These are phyloP conservation scores for Fundulus diaphanus DNA, from an alignment of 2,797 vertebrate genomes.

Conservation along the genomic window DNA sequence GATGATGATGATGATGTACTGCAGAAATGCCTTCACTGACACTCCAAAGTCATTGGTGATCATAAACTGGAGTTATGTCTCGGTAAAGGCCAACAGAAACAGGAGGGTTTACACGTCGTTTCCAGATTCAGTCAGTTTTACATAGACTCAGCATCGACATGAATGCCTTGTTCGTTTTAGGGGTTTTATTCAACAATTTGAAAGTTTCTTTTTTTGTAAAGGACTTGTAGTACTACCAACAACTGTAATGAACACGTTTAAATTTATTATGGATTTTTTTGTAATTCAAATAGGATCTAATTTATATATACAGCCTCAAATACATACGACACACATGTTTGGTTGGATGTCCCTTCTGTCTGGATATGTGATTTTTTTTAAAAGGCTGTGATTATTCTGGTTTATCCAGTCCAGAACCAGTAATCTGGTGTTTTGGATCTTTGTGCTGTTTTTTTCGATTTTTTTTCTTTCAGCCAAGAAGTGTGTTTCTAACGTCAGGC, in stretches of 20 bases:
- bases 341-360: neutral
- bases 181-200: neutral
- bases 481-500: neutral
- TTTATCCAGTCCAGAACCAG: no score
- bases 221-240: neutral
- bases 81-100: neutral
- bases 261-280: neutral
- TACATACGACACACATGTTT: neutral
- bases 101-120: neutral
- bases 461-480: no score
- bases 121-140: no score
- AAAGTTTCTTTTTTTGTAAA: neutral
- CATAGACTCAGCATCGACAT: neutral
- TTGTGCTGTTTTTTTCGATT: no score
- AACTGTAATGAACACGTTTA: neutral
- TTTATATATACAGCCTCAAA: neutral
- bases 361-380: no score
- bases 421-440: no score
- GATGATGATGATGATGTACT: neutral
- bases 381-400: no score
- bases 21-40: neutral
- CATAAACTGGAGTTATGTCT: neutral
- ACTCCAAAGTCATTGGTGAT: neutral
- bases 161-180: no score
- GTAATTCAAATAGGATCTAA: neutral